Evolutionary conservation across 2,113 vertebrate genomes (phyloP).

Genomic region (Tachuris rubrigastra): DNA sequence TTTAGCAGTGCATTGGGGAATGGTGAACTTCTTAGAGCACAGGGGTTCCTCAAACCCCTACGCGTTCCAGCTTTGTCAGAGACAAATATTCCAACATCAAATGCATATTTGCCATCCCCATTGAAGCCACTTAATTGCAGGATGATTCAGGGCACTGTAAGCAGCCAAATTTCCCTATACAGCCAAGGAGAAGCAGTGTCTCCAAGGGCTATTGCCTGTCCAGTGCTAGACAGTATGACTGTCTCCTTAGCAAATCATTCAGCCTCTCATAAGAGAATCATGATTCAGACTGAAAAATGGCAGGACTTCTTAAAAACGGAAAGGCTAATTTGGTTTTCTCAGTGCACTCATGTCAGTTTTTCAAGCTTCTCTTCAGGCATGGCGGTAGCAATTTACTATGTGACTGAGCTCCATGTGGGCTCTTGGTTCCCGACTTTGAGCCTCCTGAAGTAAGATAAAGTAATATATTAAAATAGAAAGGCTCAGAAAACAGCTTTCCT

Average conservation of each 20-base stretch:
- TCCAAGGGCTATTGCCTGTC: neutral
- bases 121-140: slow-evolving; percentile 39
- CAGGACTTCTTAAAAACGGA: neutral
- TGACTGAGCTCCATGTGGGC: fast-evolving
- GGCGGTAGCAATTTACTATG: neutral
- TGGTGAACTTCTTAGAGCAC: neutral
- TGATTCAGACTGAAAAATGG: neutral
- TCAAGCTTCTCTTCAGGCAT: neutral
- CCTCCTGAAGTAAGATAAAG: neutral
- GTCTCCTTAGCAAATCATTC: slow-evolving; percentile 17
- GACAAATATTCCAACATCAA: neutral
- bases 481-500: neutral
- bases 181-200: neutral
- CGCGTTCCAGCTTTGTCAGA: neutral
- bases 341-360: neutral
- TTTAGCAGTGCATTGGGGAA: neutral
- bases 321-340: neutral
- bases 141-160: slow-evolving; percentile 47
- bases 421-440: neutral
- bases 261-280: neutral
- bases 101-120: neutral
- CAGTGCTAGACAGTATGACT: neutral
- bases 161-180: slow-evolving; percentile 24
- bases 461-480: neutral
- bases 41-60: neutral